A percentile compares a stretch with the other conserved stretches of the same genome.
These are phyloP conservation scores for Gymnothorax javanicus DNA, from an alignment of 2,797 vertebrate genomes.

Conservation along the genomic window DNA sequence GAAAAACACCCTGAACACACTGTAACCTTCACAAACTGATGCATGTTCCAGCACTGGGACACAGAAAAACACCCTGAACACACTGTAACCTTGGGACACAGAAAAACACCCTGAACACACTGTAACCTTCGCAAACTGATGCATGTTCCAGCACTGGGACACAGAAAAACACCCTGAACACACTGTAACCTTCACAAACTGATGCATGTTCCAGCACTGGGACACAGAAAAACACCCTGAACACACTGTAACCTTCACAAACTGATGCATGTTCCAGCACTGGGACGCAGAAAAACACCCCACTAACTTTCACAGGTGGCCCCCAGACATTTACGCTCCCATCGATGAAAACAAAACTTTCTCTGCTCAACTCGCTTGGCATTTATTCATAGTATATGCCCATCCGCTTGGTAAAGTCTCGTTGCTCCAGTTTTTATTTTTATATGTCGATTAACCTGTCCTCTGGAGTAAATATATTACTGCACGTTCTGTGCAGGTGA, in stretches of 20 bases:
- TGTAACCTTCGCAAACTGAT: background rate
- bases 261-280: background rate
- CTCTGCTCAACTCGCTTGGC: background rate
- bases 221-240: background rate
- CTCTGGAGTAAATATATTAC: background rate
- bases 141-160: background rate
- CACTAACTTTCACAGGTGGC: background rate
- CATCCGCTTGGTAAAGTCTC: background rate
- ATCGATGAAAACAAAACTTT: background rate
- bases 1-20: background rate
- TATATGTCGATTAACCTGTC: slow-evolving; percentile 22
- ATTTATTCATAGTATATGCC: background rate
- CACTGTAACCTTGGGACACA: background rate
- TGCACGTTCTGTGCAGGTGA: slow-evolving; percentile 35
- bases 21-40: background rate
- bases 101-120: background rate
- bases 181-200: background rate
- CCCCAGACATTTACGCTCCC: background rate
- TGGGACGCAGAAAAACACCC: background rate
- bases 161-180: background rate
- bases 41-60: background rate
- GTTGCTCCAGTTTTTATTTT: slow-evolving; percentile 5
- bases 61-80: background rate
- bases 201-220: background rate
- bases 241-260: background rate